Evolutionary conservation across 2,888 invertebrate species (phyloP).

Genomic region (Synanthedon myopaeformis): DNA sequence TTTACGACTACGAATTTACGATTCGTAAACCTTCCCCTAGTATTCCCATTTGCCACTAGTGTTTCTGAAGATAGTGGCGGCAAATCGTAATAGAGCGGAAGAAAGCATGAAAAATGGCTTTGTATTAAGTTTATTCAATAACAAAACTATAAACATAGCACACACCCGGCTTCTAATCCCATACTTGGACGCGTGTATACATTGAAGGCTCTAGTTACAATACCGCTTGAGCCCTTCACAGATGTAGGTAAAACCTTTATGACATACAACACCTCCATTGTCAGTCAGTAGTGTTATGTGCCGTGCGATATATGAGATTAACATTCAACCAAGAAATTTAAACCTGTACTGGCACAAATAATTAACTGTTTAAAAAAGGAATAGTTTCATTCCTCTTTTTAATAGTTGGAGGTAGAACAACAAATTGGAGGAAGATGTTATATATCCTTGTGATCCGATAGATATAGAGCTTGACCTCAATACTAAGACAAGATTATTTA

Average conservation of each 20-base stretch:
- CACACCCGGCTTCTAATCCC: conserved; percentile 26
- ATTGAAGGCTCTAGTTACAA: neutral
- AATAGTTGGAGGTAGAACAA: too few species aligned
- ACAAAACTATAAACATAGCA: conserved; percentile 8
- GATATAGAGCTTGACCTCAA: too few species aligned
- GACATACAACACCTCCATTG: conserved; percentile 18
- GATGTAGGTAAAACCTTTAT: conserved; percentile 27
- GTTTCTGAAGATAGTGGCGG: too few species aligned
- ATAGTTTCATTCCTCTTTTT: too few species aligned
- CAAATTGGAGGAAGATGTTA: too few species aligned
- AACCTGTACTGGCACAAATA: neutral
- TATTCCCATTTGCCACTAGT: too few species aligned
- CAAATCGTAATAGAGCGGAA: too few species aligned
- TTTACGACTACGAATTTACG: too few species aligned
- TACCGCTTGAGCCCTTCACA: conserved; percentile 11
- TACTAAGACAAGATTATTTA: too few species aligned
- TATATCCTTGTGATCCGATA: too few species aligned
- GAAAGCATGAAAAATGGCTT: too few species aligned
- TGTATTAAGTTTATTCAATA: neutral
- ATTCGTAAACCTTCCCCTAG: too few species aligned
- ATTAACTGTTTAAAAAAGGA: conserved; percentile 4
- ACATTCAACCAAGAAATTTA: conserved; percentile 5
- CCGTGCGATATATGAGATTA: conserved; percentile 13
- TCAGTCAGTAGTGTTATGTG: neutral
- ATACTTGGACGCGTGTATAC: neutral